Evolutionary conservation across 2,797 vertebrate species (phyloP).

Genomic region (Nyctalus aviator): DNA sequence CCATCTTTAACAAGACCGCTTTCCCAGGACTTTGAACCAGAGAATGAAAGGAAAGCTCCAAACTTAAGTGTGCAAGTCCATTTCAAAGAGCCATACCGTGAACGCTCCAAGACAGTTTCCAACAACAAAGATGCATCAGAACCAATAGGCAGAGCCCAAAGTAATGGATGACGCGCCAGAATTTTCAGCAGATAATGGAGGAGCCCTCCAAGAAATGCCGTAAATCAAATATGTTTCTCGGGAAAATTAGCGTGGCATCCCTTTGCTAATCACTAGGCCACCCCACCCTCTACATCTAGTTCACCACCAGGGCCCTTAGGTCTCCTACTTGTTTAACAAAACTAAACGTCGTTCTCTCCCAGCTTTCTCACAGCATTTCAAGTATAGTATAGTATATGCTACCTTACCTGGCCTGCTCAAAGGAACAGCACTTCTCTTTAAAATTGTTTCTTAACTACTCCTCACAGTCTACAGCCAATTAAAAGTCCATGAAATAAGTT

Average conservation of each 20-base stretch:
- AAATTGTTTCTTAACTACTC: constrained; percentile 55
- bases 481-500: constrained; percentile 39
- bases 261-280: not conserved
- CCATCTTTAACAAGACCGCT: not conserved
- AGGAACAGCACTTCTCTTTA: constrained; percentile 39
- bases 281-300: not conserved
- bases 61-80: not conserved
- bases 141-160: not conserved
- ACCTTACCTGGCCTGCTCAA: not conserved
- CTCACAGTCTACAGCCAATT: not conserved
- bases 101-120: constrained; percentile 5
- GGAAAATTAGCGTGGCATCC: not conserved
- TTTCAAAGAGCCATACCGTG: constrained; percentile 38
- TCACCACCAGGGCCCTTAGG: not conserved
- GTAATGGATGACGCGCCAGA: constrained; percentile 12
- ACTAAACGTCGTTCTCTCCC: constrained; percentile 8
- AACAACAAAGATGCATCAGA: not conserved
- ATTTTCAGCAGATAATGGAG: constrained; percentile 54
- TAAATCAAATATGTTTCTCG: constrained; percentile 53
- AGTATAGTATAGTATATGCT: not conserved
- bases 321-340: constrained; percentile 53
- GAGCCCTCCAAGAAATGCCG: constrained; percentile 10
- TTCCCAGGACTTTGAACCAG: not conserved
- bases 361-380: not conserved
- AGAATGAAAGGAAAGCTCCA: not conserved